phyloP scores from a whole-genome alignment of 2,113 vertebrate genomes.

The Picathartes gymnocephalus region DNA sequence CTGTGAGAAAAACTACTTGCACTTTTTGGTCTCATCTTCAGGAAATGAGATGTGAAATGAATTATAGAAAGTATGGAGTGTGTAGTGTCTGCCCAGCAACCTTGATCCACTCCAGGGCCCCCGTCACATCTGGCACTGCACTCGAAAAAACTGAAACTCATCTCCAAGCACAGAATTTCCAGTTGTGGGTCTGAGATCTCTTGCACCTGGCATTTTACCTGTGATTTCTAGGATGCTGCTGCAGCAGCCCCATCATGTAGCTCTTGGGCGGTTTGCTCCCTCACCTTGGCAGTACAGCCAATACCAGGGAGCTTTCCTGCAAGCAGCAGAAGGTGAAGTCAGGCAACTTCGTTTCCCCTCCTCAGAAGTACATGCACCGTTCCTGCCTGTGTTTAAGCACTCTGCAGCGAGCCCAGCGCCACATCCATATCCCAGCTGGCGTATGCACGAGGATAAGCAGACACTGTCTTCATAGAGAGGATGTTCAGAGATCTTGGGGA shows the following conservation, averaged over 20 bases:
- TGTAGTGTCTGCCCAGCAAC: background rate
- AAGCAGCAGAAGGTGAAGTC: background rate
- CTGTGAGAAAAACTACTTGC: background rate
- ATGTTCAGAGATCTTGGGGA: background rate
- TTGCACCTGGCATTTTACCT: background rate
- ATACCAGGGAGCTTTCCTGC: background rate
- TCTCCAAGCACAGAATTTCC: background rate
- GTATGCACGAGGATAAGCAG: fast-evolving
- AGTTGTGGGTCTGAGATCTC: background rate
- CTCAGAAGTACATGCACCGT: background rate
- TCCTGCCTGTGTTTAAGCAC: background rate
- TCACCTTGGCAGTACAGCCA: background rate
- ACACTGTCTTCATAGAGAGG: fast-evolving
- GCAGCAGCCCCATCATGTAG: background rate
- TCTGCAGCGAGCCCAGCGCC: background rate
- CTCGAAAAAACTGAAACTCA: fast-evolving
- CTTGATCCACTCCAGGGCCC: background rate
- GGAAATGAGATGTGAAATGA: background rate
- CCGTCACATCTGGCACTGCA: fast-evolving
- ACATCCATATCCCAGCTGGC: background rate
- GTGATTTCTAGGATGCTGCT: background rate
- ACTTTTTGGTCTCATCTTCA: background rate
- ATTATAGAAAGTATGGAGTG: background rate
- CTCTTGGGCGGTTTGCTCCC: background rate
- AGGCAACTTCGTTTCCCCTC: background rate